Conservation (phyloP, 2,113 vertebrate genomes). For the Xenopus borealis region DNA sequence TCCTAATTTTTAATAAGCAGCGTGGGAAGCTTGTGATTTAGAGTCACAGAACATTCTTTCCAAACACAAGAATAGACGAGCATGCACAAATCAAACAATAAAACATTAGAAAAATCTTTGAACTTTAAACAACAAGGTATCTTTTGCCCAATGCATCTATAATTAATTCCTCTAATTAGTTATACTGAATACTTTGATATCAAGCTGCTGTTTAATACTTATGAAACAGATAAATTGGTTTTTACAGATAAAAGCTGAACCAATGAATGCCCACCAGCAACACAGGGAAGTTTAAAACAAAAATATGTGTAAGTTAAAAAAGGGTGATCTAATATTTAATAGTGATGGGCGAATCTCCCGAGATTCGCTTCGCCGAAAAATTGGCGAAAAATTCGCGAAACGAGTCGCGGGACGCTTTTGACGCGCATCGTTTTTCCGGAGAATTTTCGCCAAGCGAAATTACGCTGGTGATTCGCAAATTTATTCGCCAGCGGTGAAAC, state of each 20-base stretch:
- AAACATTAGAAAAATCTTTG: slow-evolving; percentile 13
- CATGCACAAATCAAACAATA: slow-evolving; percentile 23
- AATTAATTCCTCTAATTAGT: slow-evolving; percentile 15
- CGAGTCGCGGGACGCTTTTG: no score
- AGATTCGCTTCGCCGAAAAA: no score
- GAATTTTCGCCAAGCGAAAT: no score
- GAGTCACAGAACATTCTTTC: slow-evolving; percentile 18
- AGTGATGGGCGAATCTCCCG: no score
- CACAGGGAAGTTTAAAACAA: background rate
- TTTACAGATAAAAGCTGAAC: background rate
- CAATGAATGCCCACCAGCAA: background rate
- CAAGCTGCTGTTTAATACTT: slow-evolving; percentile 8
- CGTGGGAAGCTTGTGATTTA: slow-evolving; percentile 32
- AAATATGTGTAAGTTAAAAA: no score
- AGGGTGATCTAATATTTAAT: no score
- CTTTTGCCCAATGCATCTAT: slow-evolving; percentile 8
- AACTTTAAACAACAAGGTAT: slow-evolving; percentile 32
- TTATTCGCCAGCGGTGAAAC: no score
- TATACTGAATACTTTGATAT: background rate
- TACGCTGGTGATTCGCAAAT: no score
- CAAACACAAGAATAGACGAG: slow-evolving; percentile 10
- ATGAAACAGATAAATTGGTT: background rate
- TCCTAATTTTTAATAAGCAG: slow-evolving; percentile 35
- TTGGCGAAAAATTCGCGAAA: no score
- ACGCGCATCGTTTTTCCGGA: no score